phyloP scores from a whole-genome alignment of 2,113 vertebrate species.

The Antigone vipio region DNA sequence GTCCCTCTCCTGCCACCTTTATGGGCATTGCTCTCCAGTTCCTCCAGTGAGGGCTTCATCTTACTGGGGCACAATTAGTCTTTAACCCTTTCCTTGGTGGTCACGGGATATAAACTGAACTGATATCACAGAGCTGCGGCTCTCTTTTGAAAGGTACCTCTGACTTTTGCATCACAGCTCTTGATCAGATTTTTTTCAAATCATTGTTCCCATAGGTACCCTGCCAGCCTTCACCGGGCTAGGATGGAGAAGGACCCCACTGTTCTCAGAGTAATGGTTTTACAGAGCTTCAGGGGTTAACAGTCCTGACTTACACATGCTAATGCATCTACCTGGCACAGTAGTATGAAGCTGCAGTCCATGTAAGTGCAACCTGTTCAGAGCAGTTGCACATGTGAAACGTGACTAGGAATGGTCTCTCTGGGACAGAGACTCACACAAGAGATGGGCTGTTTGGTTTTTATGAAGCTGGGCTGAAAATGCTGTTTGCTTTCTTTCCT shows the following conservation, averaged over 20 bases:
- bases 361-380: not conserved
- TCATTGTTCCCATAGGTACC: not conserved
- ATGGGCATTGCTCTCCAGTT: not conserved
- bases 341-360: not conserved
- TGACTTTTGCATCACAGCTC: fast-evolving
- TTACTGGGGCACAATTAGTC: not conserved
- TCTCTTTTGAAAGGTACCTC: not conserved
- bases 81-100: not conserved
- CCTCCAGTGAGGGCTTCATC: not conserved
- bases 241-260: not conserved
- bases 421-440: not conserved
- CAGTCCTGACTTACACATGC: not conserved
- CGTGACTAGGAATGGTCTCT: fast-evolving
- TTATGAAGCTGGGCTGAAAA: not conserved
- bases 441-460: not conserved
- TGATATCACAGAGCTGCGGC: not conserved
- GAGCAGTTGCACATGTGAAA: not conserved
- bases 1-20: not conserved
- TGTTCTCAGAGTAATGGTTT: not conserved
- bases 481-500: not conserved
- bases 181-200: not conserved
- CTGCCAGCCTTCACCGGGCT: not conserved
- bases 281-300: not conserved
- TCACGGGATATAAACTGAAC: not conserved
- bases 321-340: no score